A percentile compares a stretch with the other conserved stretches of the same genome.
These are phyloP conservation scores for Phalera bucephala DNA, from an alignment of 2,888 invertebrate genomes.

Conservation along the genomic window DNA sequence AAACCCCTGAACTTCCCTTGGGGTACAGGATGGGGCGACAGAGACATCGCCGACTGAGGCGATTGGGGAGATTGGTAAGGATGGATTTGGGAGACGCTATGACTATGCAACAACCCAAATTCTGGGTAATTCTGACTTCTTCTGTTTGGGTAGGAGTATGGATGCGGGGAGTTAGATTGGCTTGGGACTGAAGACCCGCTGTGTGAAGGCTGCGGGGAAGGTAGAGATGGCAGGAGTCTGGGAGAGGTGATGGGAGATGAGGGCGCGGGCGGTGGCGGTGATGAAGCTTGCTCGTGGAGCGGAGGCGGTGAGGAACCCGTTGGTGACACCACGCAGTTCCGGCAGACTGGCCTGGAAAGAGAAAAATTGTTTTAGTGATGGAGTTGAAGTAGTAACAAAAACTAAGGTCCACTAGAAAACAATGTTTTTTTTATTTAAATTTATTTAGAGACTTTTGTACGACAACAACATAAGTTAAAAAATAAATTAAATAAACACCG, in stretches of 20 bases:
- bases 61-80: constrained; percentile 67
- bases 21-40: constrained; percentile 71
- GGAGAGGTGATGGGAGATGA: constrained; percentile 63
- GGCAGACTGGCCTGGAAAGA: constrained; percentile 89
- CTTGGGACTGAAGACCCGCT: constrained; percentile 65
- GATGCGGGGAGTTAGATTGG: constrained; percentile 68
- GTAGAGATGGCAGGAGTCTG: constrained; percentile 50
- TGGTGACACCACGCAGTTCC: constrained; percentile 88
- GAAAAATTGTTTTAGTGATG: constrained; percentile 4
- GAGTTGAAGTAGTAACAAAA: no score
- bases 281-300: constrained; percentile 59
- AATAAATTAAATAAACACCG: no score
- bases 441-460: no score
- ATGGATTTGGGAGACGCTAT: constrained; percentile 57
- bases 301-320: constrained; percentile 74
- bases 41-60: constrained; percentile 72
- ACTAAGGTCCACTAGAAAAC: no score
- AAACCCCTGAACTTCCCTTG: constrained; percentile 74
- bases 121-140: constrained; percentile 59
- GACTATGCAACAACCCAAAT: constrained; percentile 55
- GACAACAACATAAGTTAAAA: no score
- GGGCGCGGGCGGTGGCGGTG: constrained; percentile 68
- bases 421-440: no score
- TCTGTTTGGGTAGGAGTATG: constrained; percentile 68
- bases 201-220: constrained; percentile 71